Base-by-base conservation (phyloP, 2,888 invertebrate species). In the Argyra leucocephala region DNA sequence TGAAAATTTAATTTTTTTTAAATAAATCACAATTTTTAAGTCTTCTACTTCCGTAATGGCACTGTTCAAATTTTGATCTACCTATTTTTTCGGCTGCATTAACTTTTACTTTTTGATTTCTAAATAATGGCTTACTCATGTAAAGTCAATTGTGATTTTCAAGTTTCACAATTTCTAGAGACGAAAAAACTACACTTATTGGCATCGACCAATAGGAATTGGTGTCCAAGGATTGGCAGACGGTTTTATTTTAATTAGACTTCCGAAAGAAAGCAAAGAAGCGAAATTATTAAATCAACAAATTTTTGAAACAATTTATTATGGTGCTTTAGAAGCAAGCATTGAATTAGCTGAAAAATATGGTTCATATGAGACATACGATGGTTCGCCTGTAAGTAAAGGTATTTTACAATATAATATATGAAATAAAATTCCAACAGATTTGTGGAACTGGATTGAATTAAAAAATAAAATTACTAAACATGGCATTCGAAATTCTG, bases 181-280 rank as follows among this genome's bases (percentile, higher is more conserved):
- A 94, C 31, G 83, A 81, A 74, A 84, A 80, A 26, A 98, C 97
- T 0, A 99, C 99, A 80, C 85, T 89, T 80, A 85, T n/a, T n/a
- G 91, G 65, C 91, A 92, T 73, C 83, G 92, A 61, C 92, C 92
- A 0, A 90, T 93, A 71, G 92, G 91, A 57, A 95, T 99, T 75
- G 99, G 99, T 7, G 88, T 99, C 62, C 99, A 99, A 81, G 99
- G 98, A 5, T 82, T 99, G 68, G 99, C 99, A 0, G 99, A 99
- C 82, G 88, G 96, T 15, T 96, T 98, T 78, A 90, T 98, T 68
- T 80, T 96, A 62, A 89, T 98, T 91, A 84, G 96, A 62, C 85
- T 86, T 78, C 93, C 98, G 1, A 99, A 96, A 77, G 97, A 96
- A 75, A 92, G 93, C 74, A 85, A 88, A 64, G 85, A 90, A 74